A percentile compares a stretch with the other conserved stretches of the same genome.
phyloP scores from a whole-genome alignment of 35 echinoderm and acorn worm species.

The Patiria miniata region DNA sequence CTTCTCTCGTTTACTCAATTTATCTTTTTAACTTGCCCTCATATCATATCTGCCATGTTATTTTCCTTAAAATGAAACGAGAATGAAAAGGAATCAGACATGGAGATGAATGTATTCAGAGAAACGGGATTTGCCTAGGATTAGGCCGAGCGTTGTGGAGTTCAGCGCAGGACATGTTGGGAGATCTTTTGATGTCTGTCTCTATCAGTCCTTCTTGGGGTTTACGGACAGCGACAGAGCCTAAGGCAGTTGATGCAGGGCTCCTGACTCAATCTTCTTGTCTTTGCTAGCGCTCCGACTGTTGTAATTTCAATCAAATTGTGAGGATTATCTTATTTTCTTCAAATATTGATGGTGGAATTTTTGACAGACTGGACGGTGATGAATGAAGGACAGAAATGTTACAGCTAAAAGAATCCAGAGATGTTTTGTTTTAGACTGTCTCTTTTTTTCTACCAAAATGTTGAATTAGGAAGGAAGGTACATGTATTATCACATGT shows the following conservation, averaged over 20 bases:
- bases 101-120: background rate
- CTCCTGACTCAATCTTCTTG: background rate
- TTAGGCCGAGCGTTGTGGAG: background rate
- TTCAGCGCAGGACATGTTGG: slow-evolving; percentile 8
- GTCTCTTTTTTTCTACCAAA: too few species aligned
- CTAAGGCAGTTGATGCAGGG: background rate
- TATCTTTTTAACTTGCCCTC: too few species aligned
- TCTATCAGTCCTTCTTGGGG: background rate
- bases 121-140: slow-evolving; percentile 6
- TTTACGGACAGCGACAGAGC: background rate
- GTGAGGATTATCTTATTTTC: slow-evolving; percentile 18
- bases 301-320: slow-evolving; percentile 29
- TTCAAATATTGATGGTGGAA: slow-evolving; percentile 10
- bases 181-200: background rate
- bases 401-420: background rate
- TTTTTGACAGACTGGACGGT: background rate
- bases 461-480: too few species aligned
- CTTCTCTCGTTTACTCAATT: too few species aligned
- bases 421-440: too few species aligned
- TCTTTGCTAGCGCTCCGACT: background rate
- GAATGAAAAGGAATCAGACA: too few species aligned
- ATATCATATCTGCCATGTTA: too few species aligned
- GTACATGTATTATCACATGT: too few species aligned
- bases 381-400: background rate
- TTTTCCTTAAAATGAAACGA: too few species aligned